phyloP scores from a whole-genome alignment of 2,797 vertebrate species.

The Etheostoma nigrum region DNA sequence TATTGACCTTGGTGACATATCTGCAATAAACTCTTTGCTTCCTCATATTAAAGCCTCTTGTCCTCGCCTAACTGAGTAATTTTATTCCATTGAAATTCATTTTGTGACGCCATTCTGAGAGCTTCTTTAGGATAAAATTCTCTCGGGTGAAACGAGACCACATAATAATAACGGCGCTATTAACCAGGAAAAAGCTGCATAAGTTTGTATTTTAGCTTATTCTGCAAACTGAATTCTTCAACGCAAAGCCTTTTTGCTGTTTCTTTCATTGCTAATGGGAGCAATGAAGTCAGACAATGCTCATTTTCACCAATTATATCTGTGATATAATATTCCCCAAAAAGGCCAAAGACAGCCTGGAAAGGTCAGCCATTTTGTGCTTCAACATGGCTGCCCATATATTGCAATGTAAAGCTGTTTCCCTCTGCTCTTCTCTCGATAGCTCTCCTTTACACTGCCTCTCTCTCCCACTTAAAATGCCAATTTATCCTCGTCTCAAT shows the following conservation, averaged over 20 bases:
- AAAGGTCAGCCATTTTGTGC: slow-evolving; percentile 85
- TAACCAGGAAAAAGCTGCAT: not conserved
- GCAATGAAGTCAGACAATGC: slow-evolving; percentile 27
- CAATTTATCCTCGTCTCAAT: slow-evolving; percentile 82
- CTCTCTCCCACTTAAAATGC: slow-evolving; percentile 84
- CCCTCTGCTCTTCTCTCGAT: slow-evolving; percentile 60
- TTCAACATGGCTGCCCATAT: slow-evolving; percentile 82
- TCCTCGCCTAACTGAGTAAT: slow-evolving; percentile 58
- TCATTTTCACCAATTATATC: slow-evolving; percentile 39
- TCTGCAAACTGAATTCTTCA: slow-evolving; percentile 23
- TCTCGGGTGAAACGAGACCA: slow-evolving; percentile 19
- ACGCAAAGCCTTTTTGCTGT: not conserved
- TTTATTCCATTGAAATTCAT: slow-evolving; percentile 61
- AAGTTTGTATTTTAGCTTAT: slow-evolving; percentile 16
- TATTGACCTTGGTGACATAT: slow-evolving; percentile 57
- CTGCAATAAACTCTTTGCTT: slow-evolving; percentile 55
- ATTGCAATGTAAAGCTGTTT: slow-evolving; percentile 74
- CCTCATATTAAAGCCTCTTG: slow-evolving; percentile 59
- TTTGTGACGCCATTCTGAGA: slow-evolving; percentile 50
- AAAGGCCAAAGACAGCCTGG: slow-evolving; percentile 59
- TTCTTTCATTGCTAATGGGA: slow-evolving; percentile 13
- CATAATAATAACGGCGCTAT: slow-evolving; percentile 27
- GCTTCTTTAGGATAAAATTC: slow-evolving; percentile 47
- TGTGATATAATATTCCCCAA: slow-evolving; percentile 30
- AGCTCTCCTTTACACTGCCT: slow-evolving; percentile 72